Percentiles rank a stretch among this genome's conserved stretches.
Evolutionary conservation across 2,797 vertebrate species (phyloP).

Genomic region (Alosa sapidissima): DNA sequence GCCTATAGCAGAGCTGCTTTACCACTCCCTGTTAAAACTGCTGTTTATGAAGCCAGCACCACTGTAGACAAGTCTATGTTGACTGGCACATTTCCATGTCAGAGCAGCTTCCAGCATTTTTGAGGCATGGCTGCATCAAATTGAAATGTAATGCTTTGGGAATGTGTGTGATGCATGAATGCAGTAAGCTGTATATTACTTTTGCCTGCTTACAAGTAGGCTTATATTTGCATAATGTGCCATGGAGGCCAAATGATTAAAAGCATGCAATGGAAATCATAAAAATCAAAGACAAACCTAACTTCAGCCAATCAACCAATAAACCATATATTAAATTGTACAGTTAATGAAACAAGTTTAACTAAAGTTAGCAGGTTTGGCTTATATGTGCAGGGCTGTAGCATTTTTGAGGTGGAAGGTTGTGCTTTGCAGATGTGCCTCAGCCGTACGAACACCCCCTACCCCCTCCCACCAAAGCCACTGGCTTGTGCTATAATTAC

Average conservation of each 20-base stretch:
- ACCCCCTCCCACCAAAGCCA: not conserved
- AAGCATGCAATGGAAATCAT: no score
- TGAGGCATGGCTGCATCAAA: not conserved
- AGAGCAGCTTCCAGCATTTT: not conserved
- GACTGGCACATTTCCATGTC: not conserved
- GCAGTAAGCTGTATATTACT: no score
- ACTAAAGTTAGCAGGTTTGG: not conserved
- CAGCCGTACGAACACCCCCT: not conserved
- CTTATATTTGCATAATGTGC: not conserved
- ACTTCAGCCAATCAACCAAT: not conserved
- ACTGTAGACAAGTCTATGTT: not conserved
- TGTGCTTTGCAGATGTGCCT: constrained; percentile 30
- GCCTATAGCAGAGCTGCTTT: not conserved
- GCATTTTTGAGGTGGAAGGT: constrained; percentile 27
- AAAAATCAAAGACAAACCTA: not conserved
- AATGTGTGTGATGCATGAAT: not conserved
- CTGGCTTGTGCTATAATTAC: constrained; percentile 4
- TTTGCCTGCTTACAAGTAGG: no score
- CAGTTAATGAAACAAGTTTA: not conserved
- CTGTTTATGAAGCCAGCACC: not conserved
- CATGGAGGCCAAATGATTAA: not conserved
- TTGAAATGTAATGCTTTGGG: not conserved
- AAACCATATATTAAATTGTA: not conserved
- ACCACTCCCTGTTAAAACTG: not conserved
- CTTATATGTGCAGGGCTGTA: not conserved